Conservation (phyloP, 2,888 invertebrate genomes). For the Campopleginae sp. region DNA sequence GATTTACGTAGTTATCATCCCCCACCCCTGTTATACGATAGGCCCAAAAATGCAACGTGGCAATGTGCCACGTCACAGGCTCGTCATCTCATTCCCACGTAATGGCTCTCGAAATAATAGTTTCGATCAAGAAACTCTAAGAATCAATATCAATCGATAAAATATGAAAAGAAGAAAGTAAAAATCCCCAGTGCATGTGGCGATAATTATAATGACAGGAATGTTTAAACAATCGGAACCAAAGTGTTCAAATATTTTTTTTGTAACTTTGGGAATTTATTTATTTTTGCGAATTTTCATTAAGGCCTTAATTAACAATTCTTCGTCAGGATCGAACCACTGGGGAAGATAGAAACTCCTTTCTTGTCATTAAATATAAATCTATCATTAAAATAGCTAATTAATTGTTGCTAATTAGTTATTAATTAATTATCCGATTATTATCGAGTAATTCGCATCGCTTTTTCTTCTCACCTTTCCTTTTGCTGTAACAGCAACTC, state of each 20-base stretch:
- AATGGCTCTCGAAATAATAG: not conserved
- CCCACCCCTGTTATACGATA: not conserved
- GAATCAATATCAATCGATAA: not conserved
- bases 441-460: not conserved
- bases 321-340: not conserved
- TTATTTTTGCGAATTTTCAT: no score
- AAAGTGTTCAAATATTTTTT: not conserved
- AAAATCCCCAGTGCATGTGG: not conserved
- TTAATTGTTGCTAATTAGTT: not conserved
- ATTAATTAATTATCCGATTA: not conserved
- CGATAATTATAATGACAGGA: not conserved
- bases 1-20: constrained; percentile 14
- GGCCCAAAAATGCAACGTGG: not conserved
- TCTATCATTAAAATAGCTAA: not conserved
- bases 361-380: not conserved
- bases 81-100: not conserved
- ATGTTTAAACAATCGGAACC: not conserved
- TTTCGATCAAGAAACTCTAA: not conserved
- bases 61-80: not conserved
- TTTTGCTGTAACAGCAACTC: constrained; percentile 7
- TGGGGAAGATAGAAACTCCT: not conserved
- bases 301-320: no score
- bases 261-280: not conserved
- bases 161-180: not conserved
- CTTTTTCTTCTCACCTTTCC: not conserved